Evolutionary conservation across 2,113 vertebrate genomes (phyloP).

Genomic region (Hippocampus zosterae): DNA sequence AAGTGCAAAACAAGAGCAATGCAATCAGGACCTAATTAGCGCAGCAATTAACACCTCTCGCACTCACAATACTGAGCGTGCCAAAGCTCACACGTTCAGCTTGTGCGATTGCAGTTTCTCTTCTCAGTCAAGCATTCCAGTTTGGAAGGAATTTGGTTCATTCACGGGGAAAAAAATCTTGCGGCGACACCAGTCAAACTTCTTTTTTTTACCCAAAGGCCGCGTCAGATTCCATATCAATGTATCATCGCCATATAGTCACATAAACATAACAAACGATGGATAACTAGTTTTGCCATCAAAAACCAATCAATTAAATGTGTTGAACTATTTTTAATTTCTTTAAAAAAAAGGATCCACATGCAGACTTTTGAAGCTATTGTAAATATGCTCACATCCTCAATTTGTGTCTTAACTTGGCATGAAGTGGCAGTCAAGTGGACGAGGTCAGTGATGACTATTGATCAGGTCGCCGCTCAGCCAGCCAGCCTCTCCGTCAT

Average conservation of each 20-base stretch:
- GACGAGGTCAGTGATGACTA: slow-evolving; percentile 73
- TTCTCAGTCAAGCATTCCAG: slow-evolving; percentile 80
- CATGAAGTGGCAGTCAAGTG: slow-evolving; percentile 57
- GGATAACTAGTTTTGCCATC: no score
- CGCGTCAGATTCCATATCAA: no score
- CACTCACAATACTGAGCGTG: slow-evolving; percentile 55
- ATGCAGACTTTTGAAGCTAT: not conserved
- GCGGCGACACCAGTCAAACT: slow-evolving; percentile 28
- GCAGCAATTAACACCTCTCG: slow-evolving; percentile 98
- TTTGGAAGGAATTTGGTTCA: slow-evolving; percentile 79
- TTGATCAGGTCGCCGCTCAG: slow-evolving; percentile 69
- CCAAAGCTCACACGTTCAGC: slow-evolving; percentile 60
- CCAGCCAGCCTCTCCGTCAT: slow-evolving; percentile 53
- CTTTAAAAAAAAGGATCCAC: no score
- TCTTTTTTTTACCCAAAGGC: no score
- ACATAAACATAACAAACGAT: no score
- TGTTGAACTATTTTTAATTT: no score
- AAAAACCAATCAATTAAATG: no score
- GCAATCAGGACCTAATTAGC: slow-evolving; percentile 99
- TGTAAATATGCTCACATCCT: slow-evolving; percentile 1
- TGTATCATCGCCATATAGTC: no score
- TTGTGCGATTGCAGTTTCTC: slow-evolving; percentile 78
- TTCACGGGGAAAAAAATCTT: slow-evolving; percentile 69
- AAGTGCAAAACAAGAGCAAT: slow-evolving; percentile 99
- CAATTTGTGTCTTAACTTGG: slow-evolving; percentile 48